These are phyloP conservation scores for Isurus oxyrinchus DNA, from an alignment of 2,113 vertebrate genomes.

Conservation along the genomic window DNA sequence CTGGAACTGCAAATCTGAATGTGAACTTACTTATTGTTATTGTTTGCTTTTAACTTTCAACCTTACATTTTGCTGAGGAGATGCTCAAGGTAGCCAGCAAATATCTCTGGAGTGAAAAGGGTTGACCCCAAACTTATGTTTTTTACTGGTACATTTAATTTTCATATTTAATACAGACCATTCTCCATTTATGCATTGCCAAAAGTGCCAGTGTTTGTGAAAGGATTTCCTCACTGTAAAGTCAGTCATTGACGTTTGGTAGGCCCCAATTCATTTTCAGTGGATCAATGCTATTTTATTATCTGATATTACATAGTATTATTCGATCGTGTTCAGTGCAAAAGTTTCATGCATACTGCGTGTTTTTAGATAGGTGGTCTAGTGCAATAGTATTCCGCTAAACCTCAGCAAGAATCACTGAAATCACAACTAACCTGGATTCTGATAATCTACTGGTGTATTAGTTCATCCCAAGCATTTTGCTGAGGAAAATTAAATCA, in stretches of 20 bases:
- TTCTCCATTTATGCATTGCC: neutral
- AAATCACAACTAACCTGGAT: neutral
- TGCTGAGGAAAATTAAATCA: neutral
- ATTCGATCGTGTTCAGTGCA: neutral
- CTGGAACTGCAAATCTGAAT: neutral
- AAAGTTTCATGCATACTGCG: neutral
- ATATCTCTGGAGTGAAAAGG: neutral
- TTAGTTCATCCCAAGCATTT: neutral
- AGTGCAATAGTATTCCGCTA: neutral
- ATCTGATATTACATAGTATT: neutral
- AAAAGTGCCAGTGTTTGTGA: neutral
- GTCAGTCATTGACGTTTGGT: too few species aligned
- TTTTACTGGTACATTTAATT: neutral
- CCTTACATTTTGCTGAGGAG: neutral
- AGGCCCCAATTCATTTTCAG: neutral
- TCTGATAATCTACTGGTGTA: neutral
- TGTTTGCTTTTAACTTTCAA: neutral
- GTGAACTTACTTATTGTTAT: neutral
- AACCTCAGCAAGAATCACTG: neutral
- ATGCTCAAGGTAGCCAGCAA: neutral
- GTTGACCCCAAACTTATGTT: neutral
- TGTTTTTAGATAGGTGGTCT: neutral
- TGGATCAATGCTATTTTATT: neutral
- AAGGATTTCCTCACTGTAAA: neutral
- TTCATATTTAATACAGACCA: neutral